phyloP scores from a whole-genome alignment of 2,888 invertebrate genomes.

The Phragmatobia fuliginosa region DNA sequence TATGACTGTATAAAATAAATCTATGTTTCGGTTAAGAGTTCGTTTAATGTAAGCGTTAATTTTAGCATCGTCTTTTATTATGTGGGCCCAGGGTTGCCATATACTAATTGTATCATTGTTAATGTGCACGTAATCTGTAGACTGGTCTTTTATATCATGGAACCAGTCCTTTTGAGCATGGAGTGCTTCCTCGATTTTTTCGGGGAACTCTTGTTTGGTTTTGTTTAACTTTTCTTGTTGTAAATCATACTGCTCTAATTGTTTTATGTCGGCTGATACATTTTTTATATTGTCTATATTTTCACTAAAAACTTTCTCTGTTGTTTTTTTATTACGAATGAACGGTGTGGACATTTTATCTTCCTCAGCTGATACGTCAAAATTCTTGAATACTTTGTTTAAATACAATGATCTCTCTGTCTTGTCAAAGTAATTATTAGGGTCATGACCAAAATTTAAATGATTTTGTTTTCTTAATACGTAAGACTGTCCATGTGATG shows the following conservation, averaged over 20 bases:
- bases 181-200: neutral
- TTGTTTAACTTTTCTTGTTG: neutral
- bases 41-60: conserved; percentile 56
- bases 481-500: neutral
- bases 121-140: neutral
- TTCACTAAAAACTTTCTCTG: neutral
- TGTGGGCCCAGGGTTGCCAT: conserved; percentile 10
- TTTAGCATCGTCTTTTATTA: conserved; percentile 53
- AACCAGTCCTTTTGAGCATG: neutral
- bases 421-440: neutral
- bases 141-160: neutral
- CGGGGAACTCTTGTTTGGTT: neutral
- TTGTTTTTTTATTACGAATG: neutral
- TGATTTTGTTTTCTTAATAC: neutral
- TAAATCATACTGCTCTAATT: neutral
- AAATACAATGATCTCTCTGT: neutral
- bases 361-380: neutral
- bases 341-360: neutral
- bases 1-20: conserved; percentile 55
- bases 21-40: conserved; percentile 51
- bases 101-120: neutral
- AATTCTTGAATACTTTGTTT: neutral
- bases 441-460: neutral
- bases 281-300: neutral
- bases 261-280: neutral